A percentile compares a stretch with the other conserved stretches of the same genome.
Evolutionary conservation across 2,113 vertebrate genomes (phyloP).

Genomic region (Propithecus coquereli): DNA sequence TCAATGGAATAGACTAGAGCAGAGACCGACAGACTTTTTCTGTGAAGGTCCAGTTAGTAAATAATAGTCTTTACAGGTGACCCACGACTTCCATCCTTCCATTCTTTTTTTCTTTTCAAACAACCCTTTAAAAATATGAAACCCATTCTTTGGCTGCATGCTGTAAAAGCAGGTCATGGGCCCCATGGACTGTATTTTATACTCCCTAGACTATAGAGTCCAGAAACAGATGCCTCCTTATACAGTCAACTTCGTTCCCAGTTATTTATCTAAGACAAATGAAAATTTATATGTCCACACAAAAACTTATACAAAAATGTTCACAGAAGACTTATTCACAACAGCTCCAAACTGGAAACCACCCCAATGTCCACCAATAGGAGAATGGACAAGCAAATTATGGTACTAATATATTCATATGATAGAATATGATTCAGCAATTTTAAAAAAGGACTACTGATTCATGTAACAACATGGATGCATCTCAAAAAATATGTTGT

Average conservation of each 20-base stretch:
- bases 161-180: background rate
- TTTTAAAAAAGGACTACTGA: background rate
- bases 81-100: background rate
- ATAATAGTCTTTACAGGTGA: background rate
- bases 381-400: background rate
- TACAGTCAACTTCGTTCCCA: background rate
- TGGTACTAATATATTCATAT: background rate
- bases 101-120: background rate
- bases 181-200: background rate
- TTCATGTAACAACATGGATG: background rate
- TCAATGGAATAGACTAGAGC: background rate
- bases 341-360: background rate
- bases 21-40: background rate
- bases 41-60: background rate
- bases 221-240: background rate
- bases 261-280: conserved; percentile 20
- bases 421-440: background rate
- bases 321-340: conserved; percentile 8
- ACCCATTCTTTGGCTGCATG: background rate
- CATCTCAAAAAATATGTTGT: background rate
- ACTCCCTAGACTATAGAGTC: background rate
- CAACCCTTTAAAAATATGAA: conserved; percentile 17
- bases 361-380: background rate
- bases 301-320: background rate
- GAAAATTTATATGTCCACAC: background rate